Percentiles rank a stretch among this genome's conserved stretches.
phyloP scores from a whole-genome alignment of 2,797 vertebrate species.

The Pelodytes ibericus region DNA sequence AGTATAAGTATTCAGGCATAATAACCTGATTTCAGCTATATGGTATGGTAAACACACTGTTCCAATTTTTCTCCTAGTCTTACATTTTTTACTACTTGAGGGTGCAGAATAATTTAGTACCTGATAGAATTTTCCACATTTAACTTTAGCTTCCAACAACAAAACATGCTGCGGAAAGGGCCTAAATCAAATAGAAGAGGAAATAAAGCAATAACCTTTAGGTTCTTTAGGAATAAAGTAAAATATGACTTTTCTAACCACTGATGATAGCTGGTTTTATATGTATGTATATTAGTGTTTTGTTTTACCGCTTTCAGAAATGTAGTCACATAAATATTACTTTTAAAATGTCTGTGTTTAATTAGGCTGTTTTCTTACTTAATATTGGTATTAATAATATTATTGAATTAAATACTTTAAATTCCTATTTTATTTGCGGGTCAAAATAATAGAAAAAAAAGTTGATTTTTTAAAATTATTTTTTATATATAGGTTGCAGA shows the following conservation, averaged over 20 bases:
- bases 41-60: slow-evolving; percentile 18
- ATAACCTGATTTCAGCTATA: slow-evolving; percentile 13
- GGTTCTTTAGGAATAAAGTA: background rate
- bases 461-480: too few species aligned
- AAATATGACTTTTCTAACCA: background rate
- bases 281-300: background rate
- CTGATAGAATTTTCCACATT: slow-evolving; percentile 27
- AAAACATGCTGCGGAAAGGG: background rate
- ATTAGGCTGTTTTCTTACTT: too few species aligned
- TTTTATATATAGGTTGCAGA: too few species aligned
- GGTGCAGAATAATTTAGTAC: slow-evolving; percentile 13
- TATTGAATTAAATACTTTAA: too few species aligned
- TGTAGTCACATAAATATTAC: too few species aligned
- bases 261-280: slow-evolving; percentile 5
- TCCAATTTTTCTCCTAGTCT: slow-evolving; percentile 7
- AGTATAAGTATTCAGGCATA: slow-evolving; percentile 1
- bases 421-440: too few species aligned
- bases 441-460: too few species aligned
- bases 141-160: slow-evolving; percentile 6
- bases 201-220: background rate
- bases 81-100: slow-evolving; percentile 12
- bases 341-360: too few species aligned
- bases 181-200: slow-evolving; percentile 8
- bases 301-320: too few species aligned
- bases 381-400: too few species aligned